Evolutionary conservation across 2,888 invertebrate species (phyloP).

Genomic region (Noctua janthe): DNA sequence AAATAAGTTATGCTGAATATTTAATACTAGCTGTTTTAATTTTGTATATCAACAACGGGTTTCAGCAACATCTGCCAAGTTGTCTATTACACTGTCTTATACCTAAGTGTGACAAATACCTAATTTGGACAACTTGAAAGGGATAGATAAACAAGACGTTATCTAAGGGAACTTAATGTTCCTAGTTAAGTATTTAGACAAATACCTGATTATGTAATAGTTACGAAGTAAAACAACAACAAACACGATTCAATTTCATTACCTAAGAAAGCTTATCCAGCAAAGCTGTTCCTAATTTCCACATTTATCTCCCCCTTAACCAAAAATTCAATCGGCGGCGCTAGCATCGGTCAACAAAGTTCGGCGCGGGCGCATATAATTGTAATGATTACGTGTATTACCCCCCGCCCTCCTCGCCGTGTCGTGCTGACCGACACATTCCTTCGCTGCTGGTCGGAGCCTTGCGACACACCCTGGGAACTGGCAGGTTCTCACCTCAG

Average conservation of each 20-base stretch:
- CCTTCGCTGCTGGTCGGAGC: conserved; percentile 50
- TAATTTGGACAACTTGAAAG: background rate
- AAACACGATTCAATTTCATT: background rate
- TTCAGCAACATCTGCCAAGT: background rate
- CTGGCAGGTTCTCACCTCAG: conserved; percentile 29
- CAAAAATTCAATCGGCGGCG: conserved; percentile 38
- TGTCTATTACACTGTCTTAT: background rate
- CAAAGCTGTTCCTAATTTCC: background rate
- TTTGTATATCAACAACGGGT: too few relatives aligned
- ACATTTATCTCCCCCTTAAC: conserved; percentile 52
- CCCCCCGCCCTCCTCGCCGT: conserved; percentile 15
- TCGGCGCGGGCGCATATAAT: conserved; percentile 65
- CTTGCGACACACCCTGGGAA: conserved; percentile 57
- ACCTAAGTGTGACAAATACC: background rate
- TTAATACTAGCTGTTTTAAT: too few relatives aligned
- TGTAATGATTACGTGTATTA: conserved; percentile 66
- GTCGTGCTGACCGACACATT: conserved; percentile 68
- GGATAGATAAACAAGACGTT: too few relatives aligned
- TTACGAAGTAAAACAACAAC: background rate
- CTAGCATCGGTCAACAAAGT: conserved; percentile 49
- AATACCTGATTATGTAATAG: background rate
- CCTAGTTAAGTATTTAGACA: background rate
- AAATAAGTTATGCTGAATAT: background rate
- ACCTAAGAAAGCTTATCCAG: background rate
- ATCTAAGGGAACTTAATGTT: background rate